Evolutionary conservation across 2,888 invertebrate genomes (phyloP).

Genomic region (Phaonia tiefii): DNA sequence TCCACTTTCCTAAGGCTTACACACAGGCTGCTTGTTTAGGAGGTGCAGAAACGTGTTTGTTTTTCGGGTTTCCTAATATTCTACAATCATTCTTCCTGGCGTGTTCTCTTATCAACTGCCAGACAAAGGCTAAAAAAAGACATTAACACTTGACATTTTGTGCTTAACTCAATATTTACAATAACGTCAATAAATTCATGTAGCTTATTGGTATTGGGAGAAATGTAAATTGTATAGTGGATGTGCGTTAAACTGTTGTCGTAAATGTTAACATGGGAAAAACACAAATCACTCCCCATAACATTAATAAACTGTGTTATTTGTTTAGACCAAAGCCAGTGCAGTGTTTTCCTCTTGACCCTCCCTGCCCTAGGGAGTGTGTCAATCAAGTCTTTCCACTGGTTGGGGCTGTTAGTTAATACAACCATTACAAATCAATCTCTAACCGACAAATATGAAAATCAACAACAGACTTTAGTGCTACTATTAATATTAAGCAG

Average conservation of each 20-base stretch:
- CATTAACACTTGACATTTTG: constrained; percentile 46
- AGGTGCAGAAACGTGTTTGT: no score
- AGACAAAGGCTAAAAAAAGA: constrained; percentile 4
- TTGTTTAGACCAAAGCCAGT: constrained; percentile 23
- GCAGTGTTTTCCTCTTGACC: background rate
- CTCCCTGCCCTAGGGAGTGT: background rate
- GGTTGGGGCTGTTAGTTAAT: background rate
- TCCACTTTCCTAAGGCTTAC: no score
- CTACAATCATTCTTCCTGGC: no score
- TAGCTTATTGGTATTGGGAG: background rate
- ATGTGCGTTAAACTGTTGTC: background rate
- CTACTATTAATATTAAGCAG: constrained; percentile 50
- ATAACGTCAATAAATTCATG: constrained; percentile 25
- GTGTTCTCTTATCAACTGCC: background rate
- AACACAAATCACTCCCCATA: constrained; percentile 48
- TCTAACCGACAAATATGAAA: constrained; percentile 67
- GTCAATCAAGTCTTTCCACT: no score
- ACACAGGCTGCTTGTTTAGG: no score
- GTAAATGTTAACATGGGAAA: constrained; percentile 14
- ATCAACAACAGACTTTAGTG: constrained; percentile 61
- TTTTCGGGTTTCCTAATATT: background rate
- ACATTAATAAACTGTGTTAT: constrained; percentile 45
- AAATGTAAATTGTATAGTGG: constrained; percentile 15
- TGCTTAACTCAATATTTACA: constrained; percentile 49
- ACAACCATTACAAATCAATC: constrained; percentile 74